phyloP scores from a whole-genome alignment of 2,113 vertebrate species.

The Phaethon lepturus region DNA sequence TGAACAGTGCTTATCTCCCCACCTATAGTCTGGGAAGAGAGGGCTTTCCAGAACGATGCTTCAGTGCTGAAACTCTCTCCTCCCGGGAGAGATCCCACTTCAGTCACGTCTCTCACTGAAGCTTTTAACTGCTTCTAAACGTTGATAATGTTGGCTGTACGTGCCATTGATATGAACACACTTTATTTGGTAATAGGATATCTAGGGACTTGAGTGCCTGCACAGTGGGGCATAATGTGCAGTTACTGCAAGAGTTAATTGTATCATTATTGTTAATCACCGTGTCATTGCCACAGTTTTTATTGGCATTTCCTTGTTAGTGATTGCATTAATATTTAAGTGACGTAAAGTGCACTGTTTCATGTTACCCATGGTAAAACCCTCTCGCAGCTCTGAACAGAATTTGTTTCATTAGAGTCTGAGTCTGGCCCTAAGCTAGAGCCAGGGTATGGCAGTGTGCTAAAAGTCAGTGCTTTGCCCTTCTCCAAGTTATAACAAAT shows the following conservation, averaged over 20 bases:
- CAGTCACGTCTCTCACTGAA: not conserved
- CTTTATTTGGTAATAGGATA: not conserved
- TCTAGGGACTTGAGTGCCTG: not conserved
- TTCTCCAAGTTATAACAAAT: not conserved
- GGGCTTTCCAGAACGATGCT: not conserved
- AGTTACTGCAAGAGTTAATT: slow-evolving; percentile 44
- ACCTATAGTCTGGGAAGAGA: not conserved
- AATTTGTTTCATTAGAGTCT: not conserved
- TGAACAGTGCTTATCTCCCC: not conserved
- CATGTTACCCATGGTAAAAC: not conserved
- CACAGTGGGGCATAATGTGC: not conserved
- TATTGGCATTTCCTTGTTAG: not conserved
- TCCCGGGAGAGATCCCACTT: not conserved
- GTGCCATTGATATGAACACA: not conserved
- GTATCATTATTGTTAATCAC: not conserved
- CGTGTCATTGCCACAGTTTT: not conserved
- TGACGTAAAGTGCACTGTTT: not conserved
- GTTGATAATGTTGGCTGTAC: not conserved
- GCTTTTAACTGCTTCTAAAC: not conserved
- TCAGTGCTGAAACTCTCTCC: not conserved
- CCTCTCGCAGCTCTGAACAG: not conserved
- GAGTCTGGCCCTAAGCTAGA: not conserved
- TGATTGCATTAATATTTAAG: slow-evolving; percentile 10
- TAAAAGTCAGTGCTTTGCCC: not conserved
- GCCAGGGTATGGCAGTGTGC: not conserved